Base-by-base conservation (phyloP, 2,797 vertebrate species). In the Pseudopleuronectes americanus region DNA sequence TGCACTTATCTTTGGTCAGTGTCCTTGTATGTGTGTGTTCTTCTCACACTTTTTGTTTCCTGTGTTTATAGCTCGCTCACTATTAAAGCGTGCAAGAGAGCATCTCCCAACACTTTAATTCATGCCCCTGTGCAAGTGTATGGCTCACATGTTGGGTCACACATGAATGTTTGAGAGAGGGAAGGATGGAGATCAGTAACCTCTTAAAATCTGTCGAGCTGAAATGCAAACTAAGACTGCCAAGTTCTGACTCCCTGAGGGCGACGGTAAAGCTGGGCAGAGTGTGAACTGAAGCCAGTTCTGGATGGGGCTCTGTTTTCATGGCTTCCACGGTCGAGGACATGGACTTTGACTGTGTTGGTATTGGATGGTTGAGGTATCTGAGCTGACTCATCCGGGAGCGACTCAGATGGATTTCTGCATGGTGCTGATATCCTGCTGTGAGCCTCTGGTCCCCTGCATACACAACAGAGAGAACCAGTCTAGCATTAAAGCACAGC, bases 361-460 rank as follows among this genome's bases (percentile, higher is more conserved):
- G 10, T 38, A 13, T 38, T 3, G 53, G 55, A 58, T 36, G 63
- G 62, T 66, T 41, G 10, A 64, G n/a, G 61, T 76, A 61, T 78
- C 66, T 73, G 43, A 86, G 68, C 75, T 78, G 82, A 87, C 85
- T n/a, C n/a, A n/a, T n/a, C n/a, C 83, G 64, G 68, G 76, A 71
- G 71, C 41, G 56, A 80, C 76, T 76, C 65, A 62, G 84, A 89
- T 85, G 80, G 85, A 87, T 91, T 90, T 88, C 43, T 87, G 83
- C 63, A 61, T 49, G 77, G 67, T 64, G 61, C 61, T 54, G 77
- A 83, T 83, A 68, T 86, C 83, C 74, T 58, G 70, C 85, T 76
- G 74, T 64, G 84, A 85, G 80, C 67, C 71, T 56, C 70, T 69
- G 55, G 62, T 59, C 72, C 61, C 67, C 79, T 64, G 68, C 48